Base-by-base conservation (phyloP, 2,888 invertebrate genomes). In the Melieria crassipennis region DNA sequence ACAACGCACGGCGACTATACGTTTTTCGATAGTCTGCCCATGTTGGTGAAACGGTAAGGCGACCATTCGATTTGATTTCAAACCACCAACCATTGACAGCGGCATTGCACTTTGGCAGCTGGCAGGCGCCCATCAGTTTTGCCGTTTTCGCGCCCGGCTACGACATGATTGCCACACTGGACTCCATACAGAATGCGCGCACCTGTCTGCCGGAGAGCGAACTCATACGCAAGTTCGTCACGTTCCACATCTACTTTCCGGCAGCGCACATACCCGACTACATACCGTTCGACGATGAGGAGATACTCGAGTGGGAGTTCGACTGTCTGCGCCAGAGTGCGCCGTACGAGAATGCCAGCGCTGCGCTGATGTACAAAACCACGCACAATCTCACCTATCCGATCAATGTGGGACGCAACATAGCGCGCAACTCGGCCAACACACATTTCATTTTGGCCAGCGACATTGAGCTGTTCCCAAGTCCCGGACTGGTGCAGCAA, bases 401-500 rank as follows among this genome's bases (percentile, higher is more conserved):
- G 1, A 94, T 96, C 68, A 96, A 96, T 85, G 93, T 95, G 5
- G 95, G 93, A 0, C 88, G 96, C 16, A 96, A 96, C 85, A 89
- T 96, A 6, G 96, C 96, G 0, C 88, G 96, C 30, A 92, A 92
- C 76, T 90, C 91, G 50, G 93, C 93, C 0, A 89, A 92, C 62
- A 96, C 96, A 0, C 91, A 94, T 82, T 95, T 90, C 83, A 89
- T 96, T 50, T 89, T 96, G 58, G 91, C 95, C 6, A 94, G 94
- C 65, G 96, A 96, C 83, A 94, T 96, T 78, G 96, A 96, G 85
- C 89, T 96, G 52, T 95, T 94, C 84, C 96, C 96, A 61, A 94
- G 92, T 85, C 91, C 92, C n/a, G 90, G 92, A 76, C 87, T 96
- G 75, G 92, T 93, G 65, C 89, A 90, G 0, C 89, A 91, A 81